These are phyloP conservation scores for Dryobota labecula DNA, from an alignment of 2,888 invertebrate genomes.

Conservation along the genomic window DNA sequence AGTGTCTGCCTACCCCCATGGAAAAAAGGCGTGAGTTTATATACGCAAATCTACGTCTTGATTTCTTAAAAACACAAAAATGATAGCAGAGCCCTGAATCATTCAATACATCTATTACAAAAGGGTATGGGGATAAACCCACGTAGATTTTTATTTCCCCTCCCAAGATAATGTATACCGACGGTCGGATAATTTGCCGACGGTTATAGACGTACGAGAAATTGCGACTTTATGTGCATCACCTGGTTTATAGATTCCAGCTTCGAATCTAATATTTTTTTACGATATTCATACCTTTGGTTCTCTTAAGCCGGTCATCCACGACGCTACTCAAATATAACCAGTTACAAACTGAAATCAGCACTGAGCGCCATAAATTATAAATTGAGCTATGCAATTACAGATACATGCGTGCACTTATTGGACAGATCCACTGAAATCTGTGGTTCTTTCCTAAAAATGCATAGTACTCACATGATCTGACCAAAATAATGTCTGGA, in stretches of 20 bases:
- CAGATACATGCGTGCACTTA: no score
- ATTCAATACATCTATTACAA: conserved; percentile 39
- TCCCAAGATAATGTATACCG: conserved; percentile 68
- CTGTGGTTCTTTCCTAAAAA: no score
- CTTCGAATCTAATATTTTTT: conserved; percentile 40
- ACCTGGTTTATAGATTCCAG: conserved; percentile 47
- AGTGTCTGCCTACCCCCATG: no score
- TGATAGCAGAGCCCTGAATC: not conserved
- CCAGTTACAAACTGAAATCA: no score
- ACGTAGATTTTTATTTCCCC: conserved; percentile 66
- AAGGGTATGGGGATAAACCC: conserved; percentile 31
- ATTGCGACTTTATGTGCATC: conserved; percentile 58
- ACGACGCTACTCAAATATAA: no score
- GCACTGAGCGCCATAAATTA: no score
- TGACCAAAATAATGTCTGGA: no score
- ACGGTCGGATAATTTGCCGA: conserved; percentile 69
- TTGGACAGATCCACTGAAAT: no score
- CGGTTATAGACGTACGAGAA: conserved; percentile 56
- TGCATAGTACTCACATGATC: no score
- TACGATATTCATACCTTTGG: conserved; percentile 20
- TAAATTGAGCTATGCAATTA: no score
- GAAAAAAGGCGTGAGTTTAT: no score
- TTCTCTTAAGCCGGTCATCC: not conserved
- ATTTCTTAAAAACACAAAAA: conserved; percentile 9
- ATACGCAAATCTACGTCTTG: no score